Evolutionary conservation across 2,797 vertebrate genomes (phyloP).

Genomic region (Gymnothorax reevesii): DNA sequence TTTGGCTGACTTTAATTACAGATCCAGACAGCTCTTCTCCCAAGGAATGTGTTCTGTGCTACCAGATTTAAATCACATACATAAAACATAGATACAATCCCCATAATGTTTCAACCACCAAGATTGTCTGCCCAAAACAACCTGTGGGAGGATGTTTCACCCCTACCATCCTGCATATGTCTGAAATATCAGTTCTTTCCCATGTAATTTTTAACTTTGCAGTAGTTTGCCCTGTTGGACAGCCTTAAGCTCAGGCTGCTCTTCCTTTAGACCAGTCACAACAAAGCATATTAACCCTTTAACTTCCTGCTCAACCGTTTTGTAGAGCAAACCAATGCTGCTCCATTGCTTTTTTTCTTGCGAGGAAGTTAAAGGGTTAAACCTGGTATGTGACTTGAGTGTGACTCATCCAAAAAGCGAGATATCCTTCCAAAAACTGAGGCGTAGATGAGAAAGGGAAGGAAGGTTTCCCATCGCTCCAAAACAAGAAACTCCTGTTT

Average conservation of each 20-base stretch:
- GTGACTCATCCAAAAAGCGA: neutral
- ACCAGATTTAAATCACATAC: constrained; percentile 8
- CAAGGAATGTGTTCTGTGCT: neutral
- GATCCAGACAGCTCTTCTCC: neutral
- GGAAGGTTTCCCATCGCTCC: constrained; percentile 2
- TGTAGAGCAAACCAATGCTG: too few relatives aligned
- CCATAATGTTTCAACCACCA: neutral
- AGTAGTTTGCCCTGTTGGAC: neutral
- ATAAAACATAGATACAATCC: neutral
- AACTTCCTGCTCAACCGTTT: too few relatives aligned
- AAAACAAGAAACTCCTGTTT: constrained; percentile 3
- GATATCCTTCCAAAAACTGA: constrained; percentile 2
- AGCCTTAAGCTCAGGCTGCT: neutral
- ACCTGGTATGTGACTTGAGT: neutral
- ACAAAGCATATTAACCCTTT: neutral
- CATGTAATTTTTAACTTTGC: neutral
- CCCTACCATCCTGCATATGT: neutral
- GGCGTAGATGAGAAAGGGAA: neutral
- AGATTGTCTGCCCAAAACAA: constrained; percentile 6
- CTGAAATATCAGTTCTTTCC: constrained; percentile 1
- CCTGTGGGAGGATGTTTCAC: neutral
- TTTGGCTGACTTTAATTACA: neutral
- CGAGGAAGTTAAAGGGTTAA: neutral
- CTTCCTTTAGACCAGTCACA: constrained; percentile 10
- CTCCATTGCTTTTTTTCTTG: too few relatives aligned